These are phyloP conservation scores for Poicephalus meyeri DNA, from an alignment of 2,113 vertebrate species.

Conservation along the genomic window DNA sequence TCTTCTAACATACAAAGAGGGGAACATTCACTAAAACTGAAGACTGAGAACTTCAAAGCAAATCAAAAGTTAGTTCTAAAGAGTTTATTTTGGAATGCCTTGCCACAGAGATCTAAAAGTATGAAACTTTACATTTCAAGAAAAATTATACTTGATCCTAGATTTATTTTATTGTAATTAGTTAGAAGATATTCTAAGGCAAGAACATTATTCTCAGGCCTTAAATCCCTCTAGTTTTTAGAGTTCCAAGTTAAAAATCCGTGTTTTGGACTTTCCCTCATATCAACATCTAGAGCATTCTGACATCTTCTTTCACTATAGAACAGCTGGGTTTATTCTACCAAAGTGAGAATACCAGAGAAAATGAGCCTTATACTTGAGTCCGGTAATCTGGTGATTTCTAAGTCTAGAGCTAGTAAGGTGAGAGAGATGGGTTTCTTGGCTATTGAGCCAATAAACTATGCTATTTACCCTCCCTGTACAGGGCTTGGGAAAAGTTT, in stretches of 20 bases:
- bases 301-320: not conserved
- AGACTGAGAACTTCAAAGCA: not conserved
- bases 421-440: not conserved
- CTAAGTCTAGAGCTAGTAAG: not conserved
- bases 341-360: not conserved
- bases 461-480: not conserved
- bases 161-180: not conserved
- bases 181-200: not conserved
- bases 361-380: not conserved
- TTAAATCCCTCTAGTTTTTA: not conserved
- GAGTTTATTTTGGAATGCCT: not conserved
- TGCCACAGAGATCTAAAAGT: not conserved
- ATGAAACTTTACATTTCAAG: not conserved
- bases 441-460: not conserved
- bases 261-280: not conserved
- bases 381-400: not conserved
- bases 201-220: not conserved
- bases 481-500: not conserved
- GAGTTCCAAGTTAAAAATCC: rapidly evolving
- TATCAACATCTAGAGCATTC: not conserved
- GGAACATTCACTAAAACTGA: not conserved
- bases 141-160: not conserved
- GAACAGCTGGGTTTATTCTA: not conserved
- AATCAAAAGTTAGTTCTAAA: not conserved
- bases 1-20: not conserved